Evolutionary conservation across 2,113 vertebrate species (phyloP).

Genomic region (Jacana jacana): DNA sequence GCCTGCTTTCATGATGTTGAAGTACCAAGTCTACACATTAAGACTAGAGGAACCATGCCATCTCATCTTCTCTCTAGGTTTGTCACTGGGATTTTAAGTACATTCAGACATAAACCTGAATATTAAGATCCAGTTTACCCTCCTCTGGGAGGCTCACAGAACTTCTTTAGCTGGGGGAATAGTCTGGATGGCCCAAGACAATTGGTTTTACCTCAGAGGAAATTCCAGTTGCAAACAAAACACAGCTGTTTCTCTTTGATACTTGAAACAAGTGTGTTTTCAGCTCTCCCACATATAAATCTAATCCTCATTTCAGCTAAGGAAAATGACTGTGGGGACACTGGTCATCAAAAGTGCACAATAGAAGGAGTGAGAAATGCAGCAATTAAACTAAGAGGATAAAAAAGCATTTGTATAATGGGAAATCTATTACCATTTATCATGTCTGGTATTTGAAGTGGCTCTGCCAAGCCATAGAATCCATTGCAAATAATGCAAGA

Average conservation of each 20-base stretch:
- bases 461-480: slow-evolving; percentile 14
- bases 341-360: slow-evolving; percentile 29
- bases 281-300: background rate
- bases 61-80: background rate
- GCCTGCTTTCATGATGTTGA: background rate
- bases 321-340: slow-evolving; percentile 28
- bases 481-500: background rate
- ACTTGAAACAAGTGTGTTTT: background rate
- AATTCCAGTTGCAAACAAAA: background rate
- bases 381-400: slow-evolving; percentile 55
- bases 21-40: background rate
- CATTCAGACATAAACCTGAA: background rate
- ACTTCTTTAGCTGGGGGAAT: background rate
- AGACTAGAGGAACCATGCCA: background rate
- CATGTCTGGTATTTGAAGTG: slow-evolving; percentile 4
- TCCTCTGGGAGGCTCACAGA: background rate
- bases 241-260: background rate
- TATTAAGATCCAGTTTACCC: background rate
- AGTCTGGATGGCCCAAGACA: background rate
- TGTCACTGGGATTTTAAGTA: background rate
- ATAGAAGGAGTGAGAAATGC: background rate
- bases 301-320: slow-evolving; percentile 35
- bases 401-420: slow-evolving; percentile 37
- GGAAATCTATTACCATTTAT: slow-evolving; percentile 59
- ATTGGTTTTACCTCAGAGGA: background rate